Percentiles rank a stretch among this genome's conserved stretches.
These are phyloP conservation scores for Callinectes sapidus DNA, from an alignment of 2,888 invertebrate genomes.

Conservation along the genomic window DNA sequence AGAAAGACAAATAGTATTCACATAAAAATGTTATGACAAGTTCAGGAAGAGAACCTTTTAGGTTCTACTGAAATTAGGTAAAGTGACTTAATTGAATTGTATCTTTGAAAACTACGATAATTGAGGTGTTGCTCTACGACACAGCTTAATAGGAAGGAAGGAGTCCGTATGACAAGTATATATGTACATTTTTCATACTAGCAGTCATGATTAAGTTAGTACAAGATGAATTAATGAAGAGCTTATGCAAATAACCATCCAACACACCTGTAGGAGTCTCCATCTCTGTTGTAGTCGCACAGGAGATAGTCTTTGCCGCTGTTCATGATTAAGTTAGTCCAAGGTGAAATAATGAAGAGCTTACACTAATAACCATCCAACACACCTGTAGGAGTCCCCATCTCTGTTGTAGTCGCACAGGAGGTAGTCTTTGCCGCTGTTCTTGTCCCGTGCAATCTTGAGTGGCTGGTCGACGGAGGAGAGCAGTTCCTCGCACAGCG, in stretches of 20 bases:
- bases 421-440: constrained; percentile 96
- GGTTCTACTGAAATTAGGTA: too few relatives aligned
- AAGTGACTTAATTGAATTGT: too few relatives aligned
- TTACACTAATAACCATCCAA: background rate
- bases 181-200: background rate
- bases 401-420: constrained; percentile 99
- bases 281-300: constrained; percentile 99
- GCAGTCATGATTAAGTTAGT: background rate
- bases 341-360: background rate
- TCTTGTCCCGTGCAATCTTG: constrained; percentile 94
- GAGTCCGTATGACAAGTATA: background rate
- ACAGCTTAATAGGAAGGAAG: background rate
- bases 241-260: background rate
- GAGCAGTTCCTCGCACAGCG: constrained; percentile 95
- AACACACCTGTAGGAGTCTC: constrained; percentile 94
- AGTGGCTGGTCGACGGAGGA: constrained; percentile 98
- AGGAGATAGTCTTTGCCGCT: constrained; percentile 97
- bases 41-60: too few relatives aligned
- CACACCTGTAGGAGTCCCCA: constrained; percentile 94
- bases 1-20: too few relatives aligned
- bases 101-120: too few relatives aligned
- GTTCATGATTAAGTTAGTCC: constrained; percentile 79
- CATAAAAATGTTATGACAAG: too few relatives aligned
- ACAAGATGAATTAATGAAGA: background rate
- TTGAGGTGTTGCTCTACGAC: too few relatives aligned